Base-by-base conservation (phyloP, 2,888 invertebrate genomes). In the Pachliopta kotzebuea region DNA sequence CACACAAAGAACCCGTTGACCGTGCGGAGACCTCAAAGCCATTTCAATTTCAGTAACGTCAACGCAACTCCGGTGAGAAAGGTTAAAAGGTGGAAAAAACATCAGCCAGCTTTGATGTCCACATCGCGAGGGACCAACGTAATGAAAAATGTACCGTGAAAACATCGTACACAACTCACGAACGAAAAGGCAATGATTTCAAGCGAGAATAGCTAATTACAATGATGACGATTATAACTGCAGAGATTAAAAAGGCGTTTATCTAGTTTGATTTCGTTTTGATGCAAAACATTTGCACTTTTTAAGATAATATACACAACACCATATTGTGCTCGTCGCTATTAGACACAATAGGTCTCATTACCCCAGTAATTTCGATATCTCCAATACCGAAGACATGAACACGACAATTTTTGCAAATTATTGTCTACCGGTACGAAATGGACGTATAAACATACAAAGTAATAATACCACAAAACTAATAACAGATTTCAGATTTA, bases 81-180 rank as follows among this genome's bases (percentile, higher is more conserved):
- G 57, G 62, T 50, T 62, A 45, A 62, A 62, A 62, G 62, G 62
- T 52, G 57, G 52, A 62, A 57, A 62, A 62, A 31, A 57, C 17
- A 31, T 56, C 21, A 53, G 18, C 9, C 17, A 31, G 56, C 56
- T 62, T 62, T 62, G 52, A 62, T 56, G 56, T 62, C 31, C 50
- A 49, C 11, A 56, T 29, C 62, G 29, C n/a, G n/a, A n/a, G 49
- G 62, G 50, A 20, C 14, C 52, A 50, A 4, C 31, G 23, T 24
- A 62, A 37, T 62, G 50, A 50, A 56, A 56, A 62, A 52, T 56
- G 56, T 52, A n/a, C 50, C 31, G 31, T 23, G 56, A 56, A 52
- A 37, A 62, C 56, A 23, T 37, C 29, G 24, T 49, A 4, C 49
- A 31, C 49, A 54, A 2, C 26, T 21, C 45, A n/a, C 37, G 11